phyloP scores from a whole-genome alignment of 2,797 vertebrate genomes.

The Parauchenoglanis ngamensis region DNA sequence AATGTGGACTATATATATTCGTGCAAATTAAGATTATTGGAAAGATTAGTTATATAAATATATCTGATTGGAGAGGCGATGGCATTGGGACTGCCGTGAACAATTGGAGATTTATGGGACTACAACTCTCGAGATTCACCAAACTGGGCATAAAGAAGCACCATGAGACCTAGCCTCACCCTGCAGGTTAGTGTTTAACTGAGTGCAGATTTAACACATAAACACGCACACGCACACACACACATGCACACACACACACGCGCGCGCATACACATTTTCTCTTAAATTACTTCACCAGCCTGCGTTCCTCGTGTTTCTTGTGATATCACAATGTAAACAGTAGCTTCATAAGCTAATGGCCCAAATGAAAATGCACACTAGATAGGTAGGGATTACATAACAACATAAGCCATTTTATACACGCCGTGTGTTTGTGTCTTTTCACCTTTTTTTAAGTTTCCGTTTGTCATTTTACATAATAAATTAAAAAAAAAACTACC shows the following conservation, averaged over 20 bases:
- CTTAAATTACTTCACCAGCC: constrained; percentile 67
- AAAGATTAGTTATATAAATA: constrained; percentile 84
- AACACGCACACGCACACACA: constrained; percentile 65
- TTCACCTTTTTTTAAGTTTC: constrained; percentile 60
- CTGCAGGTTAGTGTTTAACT: constrained; percentile 72
- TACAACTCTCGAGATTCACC: constrained; percentile 79
- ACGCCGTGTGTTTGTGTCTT: constrained; percentile 80
- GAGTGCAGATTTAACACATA: constrained; percentile 82
- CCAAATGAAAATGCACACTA: constrained; percentile 84
- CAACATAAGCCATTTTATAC: constrained; percentile 75
- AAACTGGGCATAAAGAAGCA: constrained; percentile 71
- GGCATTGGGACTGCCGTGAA: constrained; percentile 85
- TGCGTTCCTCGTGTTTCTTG: constrained; percentile 66
- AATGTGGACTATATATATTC: constrained; percentile 99
- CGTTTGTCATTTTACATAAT: constrained; percentile 62
- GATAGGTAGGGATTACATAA: constrained; percentile 80
- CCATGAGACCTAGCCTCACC: constrained; percentile 82
- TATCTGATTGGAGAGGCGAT: constrained; percentile 86
- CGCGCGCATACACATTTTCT: constrained; percentile 69
- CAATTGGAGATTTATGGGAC: constrained; percentile 80
- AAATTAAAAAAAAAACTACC: constrained; percentile 76
- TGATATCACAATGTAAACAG: constrained; percentile 80
- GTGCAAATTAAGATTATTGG: constrained; percentile 99
- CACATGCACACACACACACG: constrained; percentile 66
- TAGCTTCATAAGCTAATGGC: constrained; percentile 87